Evolutionary conservation across 2,113 vertebrate species (phyloP).

Genomic region (Cnemophilus loriae): DNA sequence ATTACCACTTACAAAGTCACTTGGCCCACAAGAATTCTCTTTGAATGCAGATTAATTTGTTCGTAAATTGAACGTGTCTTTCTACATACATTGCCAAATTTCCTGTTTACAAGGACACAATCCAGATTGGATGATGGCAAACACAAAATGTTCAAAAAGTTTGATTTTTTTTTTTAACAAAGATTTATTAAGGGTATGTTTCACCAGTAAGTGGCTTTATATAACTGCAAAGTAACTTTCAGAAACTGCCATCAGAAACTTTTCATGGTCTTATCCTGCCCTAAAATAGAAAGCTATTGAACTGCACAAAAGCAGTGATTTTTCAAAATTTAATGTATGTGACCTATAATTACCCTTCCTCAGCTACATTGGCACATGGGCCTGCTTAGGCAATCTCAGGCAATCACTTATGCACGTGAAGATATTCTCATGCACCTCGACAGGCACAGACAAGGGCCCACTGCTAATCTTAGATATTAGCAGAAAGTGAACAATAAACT

Average conservation of each 20-base stretch:
- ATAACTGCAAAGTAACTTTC: constrained; percentile 2
- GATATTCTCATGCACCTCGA: background rate
- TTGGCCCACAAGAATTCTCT: background rate
- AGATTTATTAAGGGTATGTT: background rate
- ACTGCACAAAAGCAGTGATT: background rate
- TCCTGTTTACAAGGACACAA: background rate
- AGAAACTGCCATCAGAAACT: background rate
- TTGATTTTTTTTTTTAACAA: background rate
- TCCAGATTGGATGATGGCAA: background rate
- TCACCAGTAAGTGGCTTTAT: background rate
- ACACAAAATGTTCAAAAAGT: background rate
- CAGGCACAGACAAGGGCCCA: background rate
- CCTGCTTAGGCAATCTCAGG: background rate
- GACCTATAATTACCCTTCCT: background rate
- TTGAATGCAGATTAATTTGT: background rate
- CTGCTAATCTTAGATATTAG: background rate
- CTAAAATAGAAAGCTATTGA: constrained; percentile 3
- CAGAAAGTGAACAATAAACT: constrained; percentile 10
- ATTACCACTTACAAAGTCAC: constrained; percentile 4
- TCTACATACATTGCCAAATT: background rate
- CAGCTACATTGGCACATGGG: background rate
- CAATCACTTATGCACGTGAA: background rate
- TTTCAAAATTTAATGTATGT: constrained; percentile 23
- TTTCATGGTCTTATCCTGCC: background rate
- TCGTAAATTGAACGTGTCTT: background rate